These are phyloP conservation scores for Leucoraja erinaceus DNA, from an alignment of 2,113 vertebrate species.

Conservation along the genomic window DNA sequence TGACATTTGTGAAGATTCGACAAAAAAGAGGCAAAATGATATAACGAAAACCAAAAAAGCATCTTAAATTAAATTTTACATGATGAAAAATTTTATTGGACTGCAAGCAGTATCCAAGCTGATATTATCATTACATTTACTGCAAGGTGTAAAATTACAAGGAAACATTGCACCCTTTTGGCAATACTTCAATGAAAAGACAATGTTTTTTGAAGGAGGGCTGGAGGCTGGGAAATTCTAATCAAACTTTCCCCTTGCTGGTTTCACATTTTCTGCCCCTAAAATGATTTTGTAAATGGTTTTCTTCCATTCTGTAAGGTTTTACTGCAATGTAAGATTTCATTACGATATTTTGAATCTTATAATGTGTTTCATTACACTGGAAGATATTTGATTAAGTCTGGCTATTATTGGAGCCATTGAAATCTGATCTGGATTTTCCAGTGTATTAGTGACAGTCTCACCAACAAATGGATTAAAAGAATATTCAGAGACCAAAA, in stretches of 20 bases:
- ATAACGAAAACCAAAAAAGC: not conserved
- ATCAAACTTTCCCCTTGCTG: not conserved
- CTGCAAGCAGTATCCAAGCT: not conserved
- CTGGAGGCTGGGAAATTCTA: not conserved
- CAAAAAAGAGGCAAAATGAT: not conserved
- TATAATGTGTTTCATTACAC: not conserved
- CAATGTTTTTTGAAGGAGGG: not conserved
- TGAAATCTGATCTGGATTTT: not conserved
- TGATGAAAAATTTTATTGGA: not conserved
- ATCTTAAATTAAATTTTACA: not conserved
- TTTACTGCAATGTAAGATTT: not conserved
- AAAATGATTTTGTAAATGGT: not conserved
- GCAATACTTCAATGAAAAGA: not conserved
- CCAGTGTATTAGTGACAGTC: not conserved
- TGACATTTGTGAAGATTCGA: not conserved
- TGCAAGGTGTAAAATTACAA: conserved; percentile 12
- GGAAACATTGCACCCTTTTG: not conserved
- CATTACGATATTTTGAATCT: not conserved
- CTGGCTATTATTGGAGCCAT: not conserved
- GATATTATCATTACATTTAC: not conserved
- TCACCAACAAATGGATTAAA: not conserved
- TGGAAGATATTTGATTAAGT: not conserved
- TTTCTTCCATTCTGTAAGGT: not conserved
- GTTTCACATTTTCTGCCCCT: not conserved
- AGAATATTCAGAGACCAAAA: not conserved